Conservation (phyloP, 1,140 invertebrate genomes). For the Drosophila suzukii region DNA sequence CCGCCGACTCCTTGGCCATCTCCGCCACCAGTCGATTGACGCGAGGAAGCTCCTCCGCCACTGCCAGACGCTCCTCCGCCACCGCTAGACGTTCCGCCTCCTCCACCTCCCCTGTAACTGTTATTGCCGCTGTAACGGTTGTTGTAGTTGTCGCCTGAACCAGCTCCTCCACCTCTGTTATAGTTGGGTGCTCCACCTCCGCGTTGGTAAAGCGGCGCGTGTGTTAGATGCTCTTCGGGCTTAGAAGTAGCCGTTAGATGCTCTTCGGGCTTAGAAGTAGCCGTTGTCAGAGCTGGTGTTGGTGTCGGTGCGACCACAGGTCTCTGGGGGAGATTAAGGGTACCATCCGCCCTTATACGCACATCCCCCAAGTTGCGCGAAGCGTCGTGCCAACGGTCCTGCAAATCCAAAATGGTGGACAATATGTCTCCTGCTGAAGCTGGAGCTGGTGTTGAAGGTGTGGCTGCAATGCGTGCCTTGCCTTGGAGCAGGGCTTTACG, state of each 20-base stretch:
- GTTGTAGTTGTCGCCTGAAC: conserved; percentile 82
- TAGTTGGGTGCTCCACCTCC: conserved; percentile 84
- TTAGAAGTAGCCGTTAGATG: conserved; percentile 51
- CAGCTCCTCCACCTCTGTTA: conserved; percentile 65
- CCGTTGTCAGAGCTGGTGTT: conserved; percentile 14
- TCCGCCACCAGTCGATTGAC: conserved; percentile 35
- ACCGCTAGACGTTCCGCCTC: conserved; percentile 57
- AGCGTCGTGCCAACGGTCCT: conserved; percentile 89
- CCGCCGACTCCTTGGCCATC: conserved; percentile 9
- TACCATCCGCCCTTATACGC: conserved; percentile 77
- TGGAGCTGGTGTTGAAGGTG: conserved; percentile 11
- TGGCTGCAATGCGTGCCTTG: conserved; percentile 47
- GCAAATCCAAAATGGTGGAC: conserved; percentile 90
- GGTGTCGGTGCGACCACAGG: conserved; percentile 36
- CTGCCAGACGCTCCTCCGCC: conserved; percentile 70
- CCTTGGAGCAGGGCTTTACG: conserved; percentile 64
- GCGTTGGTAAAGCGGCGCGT: conserved; percentile 88
- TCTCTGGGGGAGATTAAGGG: conserved; percentile 61
- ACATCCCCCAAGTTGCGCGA: conserved; percentile 68
- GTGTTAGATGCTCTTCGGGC: conserved; percentile 81
- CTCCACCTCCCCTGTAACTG: conserved; percentile 76
- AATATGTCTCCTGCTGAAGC: conserved; percentile 87
- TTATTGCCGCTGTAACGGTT: conserved; percentile 84
- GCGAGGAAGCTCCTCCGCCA: conserved; percentile 70
- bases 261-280: conserved; percentile 42